Percentiles rank a stretch among this genome's conserved stretches.
These are phyloP conservation scores for Sinhomidia bicolor DNA, from an alignment of 2,888 invertebrate species.

Conservation along the genomic window DNA sequence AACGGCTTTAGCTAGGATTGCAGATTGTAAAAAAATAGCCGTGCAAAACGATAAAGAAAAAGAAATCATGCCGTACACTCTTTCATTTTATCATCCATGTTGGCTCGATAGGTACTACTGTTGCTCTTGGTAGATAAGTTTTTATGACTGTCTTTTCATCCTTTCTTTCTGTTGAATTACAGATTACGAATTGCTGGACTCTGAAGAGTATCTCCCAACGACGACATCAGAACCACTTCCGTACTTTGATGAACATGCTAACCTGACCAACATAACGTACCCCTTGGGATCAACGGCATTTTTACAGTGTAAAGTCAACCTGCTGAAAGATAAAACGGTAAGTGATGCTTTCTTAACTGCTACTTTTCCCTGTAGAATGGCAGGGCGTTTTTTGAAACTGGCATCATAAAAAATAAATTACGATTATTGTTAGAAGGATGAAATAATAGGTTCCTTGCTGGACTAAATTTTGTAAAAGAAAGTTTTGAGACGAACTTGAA, in stretches of 20 bases:
- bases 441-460: too few relatives aligned
- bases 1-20: too few relatives aligned
- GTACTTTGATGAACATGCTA: slow-evolving; percentile 87
- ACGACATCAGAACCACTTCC: slow-evolving; percentile 88
- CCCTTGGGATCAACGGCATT: slow-evolving; percentile 86
- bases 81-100: not conserved
- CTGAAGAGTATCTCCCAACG: slow-evolving; percentile 76
- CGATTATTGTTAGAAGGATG: too few relatives aligned
- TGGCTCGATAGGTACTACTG: not conserved
- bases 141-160: slow-evolving; percentile 37
- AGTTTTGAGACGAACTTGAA: too few relatives aligned
- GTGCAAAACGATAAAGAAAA: not conserved
- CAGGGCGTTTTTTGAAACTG: too few relatives aligned
- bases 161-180: slow-evolving; percentile 57
- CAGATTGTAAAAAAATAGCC: not conserved
- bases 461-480: too few relatives aligned
- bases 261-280: slow-evolving; percentile 86
- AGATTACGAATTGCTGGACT: slow-evolving; percentile 79
- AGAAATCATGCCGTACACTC: not conserved
- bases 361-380: too few relatives aligned
- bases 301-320: slow-evolving; percentile 87
- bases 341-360: slow-evolving; percentile 77
- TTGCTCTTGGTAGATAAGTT: slow-evolving; percentile 12
- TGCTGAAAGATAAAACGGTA: slow-evolving; percentile 87
- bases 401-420: too few relatives aligned